Conservation (phyloP, 2,888 invertebrate species). For the Frankliniella fusca region DNA sequence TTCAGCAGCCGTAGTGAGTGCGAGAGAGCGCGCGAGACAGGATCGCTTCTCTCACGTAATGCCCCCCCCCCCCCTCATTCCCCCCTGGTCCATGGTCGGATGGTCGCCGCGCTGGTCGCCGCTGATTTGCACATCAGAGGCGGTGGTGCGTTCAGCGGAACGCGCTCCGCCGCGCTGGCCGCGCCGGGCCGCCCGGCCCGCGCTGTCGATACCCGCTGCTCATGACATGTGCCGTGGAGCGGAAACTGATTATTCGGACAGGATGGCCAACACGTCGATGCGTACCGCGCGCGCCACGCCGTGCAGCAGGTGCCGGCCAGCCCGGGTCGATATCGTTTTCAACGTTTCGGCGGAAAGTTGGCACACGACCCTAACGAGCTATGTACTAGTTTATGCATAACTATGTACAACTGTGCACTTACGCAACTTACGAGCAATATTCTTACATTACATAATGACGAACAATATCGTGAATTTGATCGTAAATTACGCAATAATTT, state of each 20-base stretch:
- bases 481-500: no score
- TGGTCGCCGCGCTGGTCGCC: background rate
- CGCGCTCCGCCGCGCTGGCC: background rate
- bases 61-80: background rate
- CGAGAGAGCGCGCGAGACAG: background rate
- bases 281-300: no score
- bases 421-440: no score
- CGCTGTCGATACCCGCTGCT: slow-evolving; percentile 7
- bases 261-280: background rate
- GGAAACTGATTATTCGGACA: slow-evolving; percentile 16
- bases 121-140: slow-evolving; percentile 22
- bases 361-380: no score
- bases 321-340: background rate
- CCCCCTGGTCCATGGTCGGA: background rate
- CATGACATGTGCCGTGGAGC: background rate
- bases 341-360: no score
- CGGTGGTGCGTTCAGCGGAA: slow-evolving; percentile 15
- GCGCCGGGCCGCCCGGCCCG: background rate
- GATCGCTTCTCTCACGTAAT: no score
- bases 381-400: no score
- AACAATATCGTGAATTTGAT: no score
- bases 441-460: no score
- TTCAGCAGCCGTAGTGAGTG: background rate
- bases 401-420: no score
- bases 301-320: background rate